Conservation (phyloP, 2,113 vertebrate genomes). For the Donacobius atricapilla region DNA sequence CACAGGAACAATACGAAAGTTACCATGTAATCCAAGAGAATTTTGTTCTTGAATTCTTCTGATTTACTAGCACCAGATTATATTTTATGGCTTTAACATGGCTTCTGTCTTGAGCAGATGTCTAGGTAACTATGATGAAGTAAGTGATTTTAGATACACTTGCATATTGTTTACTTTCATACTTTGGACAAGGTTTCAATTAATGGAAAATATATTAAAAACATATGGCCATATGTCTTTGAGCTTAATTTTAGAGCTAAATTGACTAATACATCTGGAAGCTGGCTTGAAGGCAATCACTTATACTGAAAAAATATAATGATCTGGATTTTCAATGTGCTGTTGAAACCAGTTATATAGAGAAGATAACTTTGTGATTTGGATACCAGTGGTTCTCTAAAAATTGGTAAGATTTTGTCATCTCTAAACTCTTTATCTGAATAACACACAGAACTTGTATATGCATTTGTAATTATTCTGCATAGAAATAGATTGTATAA, state of each 20-base stretch:
- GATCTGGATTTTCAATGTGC: neutral
- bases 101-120: neutral
- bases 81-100: neutral
- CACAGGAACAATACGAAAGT: neutral
- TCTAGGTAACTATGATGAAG: neutral
- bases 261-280: neutral
- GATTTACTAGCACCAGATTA: neutral
- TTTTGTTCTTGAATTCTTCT: neutral
- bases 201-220: neutral
- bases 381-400: neutral
- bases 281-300: neutral
- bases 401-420: neutral
- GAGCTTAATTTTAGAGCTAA: neutral
- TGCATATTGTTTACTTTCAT: neutral
- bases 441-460: neutral
- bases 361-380: neutral
- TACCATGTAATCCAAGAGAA: neutral
- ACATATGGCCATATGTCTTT: neutral
- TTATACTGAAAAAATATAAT: neutral
- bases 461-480: neutral
- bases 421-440: neutral
- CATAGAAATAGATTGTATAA: neutral
- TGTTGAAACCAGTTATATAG: neutral
- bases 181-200: neutral
- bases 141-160: neutral